phyloP scores from a whole-genome alignment of 2,797 vertebrate species.

The Melanogrammus aeglefinus region DNA sequence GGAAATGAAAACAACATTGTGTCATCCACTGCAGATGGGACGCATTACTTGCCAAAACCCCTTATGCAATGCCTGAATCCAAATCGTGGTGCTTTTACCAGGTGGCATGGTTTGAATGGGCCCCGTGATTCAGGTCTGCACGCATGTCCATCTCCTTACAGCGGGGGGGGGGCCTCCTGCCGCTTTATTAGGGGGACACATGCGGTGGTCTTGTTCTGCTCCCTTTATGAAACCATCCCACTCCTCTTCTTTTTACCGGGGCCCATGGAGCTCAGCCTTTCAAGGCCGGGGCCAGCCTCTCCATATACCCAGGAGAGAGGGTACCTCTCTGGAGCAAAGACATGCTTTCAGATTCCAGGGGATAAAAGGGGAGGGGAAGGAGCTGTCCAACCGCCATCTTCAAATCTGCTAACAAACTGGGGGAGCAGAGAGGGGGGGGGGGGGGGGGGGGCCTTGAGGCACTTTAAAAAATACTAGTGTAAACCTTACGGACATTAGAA shows the following conservation, averaged over 20 bases:
- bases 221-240: slow-evolving; percentile 46
- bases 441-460: slow-evolving; percentile 10
- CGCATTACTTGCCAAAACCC: not conserved
- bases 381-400: slow-evolving; percentile 20
- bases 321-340: slow-evolving; percentile 24
- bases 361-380: not conserved
- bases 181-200: slow-evolving; percentile 53
- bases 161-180: slow-evolving; percentile 34
- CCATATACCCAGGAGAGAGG: not conserved
- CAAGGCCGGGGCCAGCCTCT: slow-evolving; percentile 35
- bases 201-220: slow-evolving; percentile 44
- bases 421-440: slow-evolving; percentile 16
- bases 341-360: slow-evolving; percentile 23
- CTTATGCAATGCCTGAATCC: not conserved
- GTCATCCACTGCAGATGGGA: not conserved
- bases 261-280: slow-evolving; percentile 48
- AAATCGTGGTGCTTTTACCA: not conserved
- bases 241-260: slow-evolving; percentile 47
- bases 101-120: slow-evolving; percentile 5
- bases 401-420: slow-evolving; percentile 21
- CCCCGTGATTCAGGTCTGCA: slow-evolving; percentile 20
- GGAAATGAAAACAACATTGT: not conserved
- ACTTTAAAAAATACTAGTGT: not conserved
- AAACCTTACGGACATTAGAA: not conserved
- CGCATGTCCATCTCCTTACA: slow-evolving; percentile 16